Evolutionary conservation across 2,888 invertebrate genomes (phyloP).

Genomic region (Lochmaea crataegi): DNA sequence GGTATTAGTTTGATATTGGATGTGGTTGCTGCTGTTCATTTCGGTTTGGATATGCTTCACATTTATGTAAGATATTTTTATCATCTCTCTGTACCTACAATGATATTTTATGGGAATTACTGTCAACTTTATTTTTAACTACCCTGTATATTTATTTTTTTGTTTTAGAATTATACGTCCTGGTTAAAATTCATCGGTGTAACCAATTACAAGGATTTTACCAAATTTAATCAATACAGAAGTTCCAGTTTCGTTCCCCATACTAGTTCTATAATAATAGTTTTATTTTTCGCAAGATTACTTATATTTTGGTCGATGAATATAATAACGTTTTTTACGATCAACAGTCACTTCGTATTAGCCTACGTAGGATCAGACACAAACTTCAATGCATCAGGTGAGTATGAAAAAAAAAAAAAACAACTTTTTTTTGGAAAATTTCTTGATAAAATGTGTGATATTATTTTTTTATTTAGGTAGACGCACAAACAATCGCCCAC

Average conservation of each 20-base stretch:
- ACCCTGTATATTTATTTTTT: background rate
- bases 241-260: slow-evolving; percentile 42
- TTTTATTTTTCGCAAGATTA: slow-evolving; percentile 48
- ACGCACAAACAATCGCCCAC: background rate
- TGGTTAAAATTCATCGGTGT: slow-evolving; percentile 56
- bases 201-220: slow-evolving; percentile 48
- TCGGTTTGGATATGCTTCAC: slow-evolving; percentile 61
- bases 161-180: slow-evolving; percentile 50
- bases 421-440: background rate
- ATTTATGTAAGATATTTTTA: slow-evolving; percentile 59
- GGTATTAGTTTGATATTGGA: slow-evolving; percentile 62
- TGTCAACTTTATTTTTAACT: no score
- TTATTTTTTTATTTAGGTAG: background rate
- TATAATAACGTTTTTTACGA: slow-evolving; percentile 50
- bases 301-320: slow-evolving; percentile 55
- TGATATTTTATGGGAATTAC: no score
- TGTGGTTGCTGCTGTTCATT: slow-evolving; percentile 64
- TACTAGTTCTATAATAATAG: slow-evolving; percentile 49
- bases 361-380: slow-evolving; percentile 36
- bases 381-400: background rate
- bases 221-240: slow-evolving; percentile 42
- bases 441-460: background rate
- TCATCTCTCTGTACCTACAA: no score
- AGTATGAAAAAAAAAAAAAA: background rate
- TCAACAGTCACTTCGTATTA: slow-evolving; percentile 46